Conservation (phyloP, 1,140 invertebrate species). For the Aplysia californica region DNA sequence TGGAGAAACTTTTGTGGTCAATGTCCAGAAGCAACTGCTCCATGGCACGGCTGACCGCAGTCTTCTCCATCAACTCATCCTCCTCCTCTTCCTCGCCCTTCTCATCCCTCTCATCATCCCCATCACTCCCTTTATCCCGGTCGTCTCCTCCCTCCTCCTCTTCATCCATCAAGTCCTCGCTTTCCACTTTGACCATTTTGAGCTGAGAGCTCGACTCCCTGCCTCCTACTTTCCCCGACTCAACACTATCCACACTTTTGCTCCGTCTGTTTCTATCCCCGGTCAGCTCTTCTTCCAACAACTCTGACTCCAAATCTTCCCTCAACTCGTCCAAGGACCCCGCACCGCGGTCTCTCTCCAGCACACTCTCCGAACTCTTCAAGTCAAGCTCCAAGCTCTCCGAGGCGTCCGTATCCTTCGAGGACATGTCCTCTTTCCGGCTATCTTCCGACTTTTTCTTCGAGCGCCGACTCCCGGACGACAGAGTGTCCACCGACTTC, state of each 20-base stretch:
- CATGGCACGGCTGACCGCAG: constrained; percentile 54
- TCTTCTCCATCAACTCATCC: constrained; percentile 58
- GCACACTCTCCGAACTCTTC: background rate
- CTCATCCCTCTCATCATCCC: constrained; percentile 33
- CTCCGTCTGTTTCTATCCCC: too few species aligned
- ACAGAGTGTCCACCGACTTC: constrained; percentile 5
- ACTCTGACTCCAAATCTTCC: constrained; percentile 32
- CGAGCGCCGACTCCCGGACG: too few species aligned
- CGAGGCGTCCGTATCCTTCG: constrained; percentile 26
- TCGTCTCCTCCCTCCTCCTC: constrained; percentile 47
- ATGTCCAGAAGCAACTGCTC: constrained; percentile 58
- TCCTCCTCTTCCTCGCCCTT: constrained; percentile 38
- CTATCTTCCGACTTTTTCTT: constrained; percentile 57
- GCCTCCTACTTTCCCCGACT: too few species aligned
- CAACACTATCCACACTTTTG: constrained; percentile 80
- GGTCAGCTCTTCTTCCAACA: constrained; percentile 55
- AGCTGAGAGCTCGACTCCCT: too few species aligned
- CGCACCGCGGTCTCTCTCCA: background rate
- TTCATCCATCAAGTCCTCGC: constrained; percentile 44
- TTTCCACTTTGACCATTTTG: constrained; percentile 6
- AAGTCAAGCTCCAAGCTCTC: constrained; percentile 33
- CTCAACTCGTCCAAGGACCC: constrained; percentile 30
- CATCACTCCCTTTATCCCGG: constrained; percentile 69
- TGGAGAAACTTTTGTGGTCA: constrained; percentile 53
- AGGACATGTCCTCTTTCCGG: background rate